phyloP scores from a whole-genome alignment of 2,113 vertebrate genomes.

The Ciconia maguari region DNA sequence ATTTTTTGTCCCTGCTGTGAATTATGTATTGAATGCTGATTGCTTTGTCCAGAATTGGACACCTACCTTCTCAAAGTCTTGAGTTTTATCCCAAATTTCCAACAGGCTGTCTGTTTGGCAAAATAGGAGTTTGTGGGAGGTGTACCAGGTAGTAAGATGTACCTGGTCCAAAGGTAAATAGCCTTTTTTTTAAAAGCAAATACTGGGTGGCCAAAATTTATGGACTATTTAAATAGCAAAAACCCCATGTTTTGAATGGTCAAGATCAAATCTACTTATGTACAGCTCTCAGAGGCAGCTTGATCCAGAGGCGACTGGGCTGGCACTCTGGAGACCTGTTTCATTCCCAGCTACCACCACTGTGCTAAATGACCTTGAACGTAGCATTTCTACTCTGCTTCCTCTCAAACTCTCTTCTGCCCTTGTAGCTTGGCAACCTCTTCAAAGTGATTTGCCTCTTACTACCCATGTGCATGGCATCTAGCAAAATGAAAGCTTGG shows the following conservation, averaged over 20 bases:
- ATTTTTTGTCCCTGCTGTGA: conserved; percentile 43
- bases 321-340: background rate
- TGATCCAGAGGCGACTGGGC: background rate
- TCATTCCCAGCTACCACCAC: background rate
- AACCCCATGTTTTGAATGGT: background rate
- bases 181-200: background rate
- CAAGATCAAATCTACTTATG: background rate
- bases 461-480: background rate
- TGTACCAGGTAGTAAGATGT: background rate
- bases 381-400: background rate
- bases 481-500: background rate
- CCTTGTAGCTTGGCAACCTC: background rate
- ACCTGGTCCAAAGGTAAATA: background rate
- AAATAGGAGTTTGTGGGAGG: background rate
- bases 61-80: background rate
- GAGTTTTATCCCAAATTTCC: background rate
- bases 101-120: background rate
- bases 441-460: background rate
- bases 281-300: background rate
- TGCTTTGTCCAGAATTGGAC: conserved; percentile 20
- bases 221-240: background rate
- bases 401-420: background rate
- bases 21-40: conserved; percentile 48
- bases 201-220: background rate
- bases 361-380: background rate